Evolutionary conservation across 2,888 invertebrate species (phyloP).

Genomic region (Heteromyza rotundicornis): DNA sequence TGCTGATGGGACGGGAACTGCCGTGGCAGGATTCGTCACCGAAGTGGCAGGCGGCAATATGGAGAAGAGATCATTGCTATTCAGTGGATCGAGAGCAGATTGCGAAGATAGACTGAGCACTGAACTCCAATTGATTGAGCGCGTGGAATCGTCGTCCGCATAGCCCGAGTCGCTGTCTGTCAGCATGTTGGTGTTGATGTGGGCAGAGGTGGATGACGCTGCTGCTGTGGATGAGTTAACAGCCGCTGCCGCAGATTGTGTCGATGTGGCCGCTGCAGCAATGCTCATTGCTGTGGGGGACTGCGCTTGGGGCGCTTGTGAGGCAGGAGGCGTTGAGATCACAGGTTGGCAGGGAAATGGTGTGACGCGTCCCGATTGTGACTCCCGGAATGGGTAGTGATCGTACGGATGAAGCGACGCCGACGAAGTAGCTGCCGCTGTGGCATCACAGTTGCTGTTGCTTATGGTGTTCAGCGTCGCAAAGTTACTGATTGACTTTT

Average conservation of each 20-base stretch:
- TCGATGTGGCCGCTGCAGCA: constrained; percentile 18
- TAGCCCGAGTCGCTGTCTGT: constrained; percentile 74
- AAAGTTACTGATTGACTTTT: constrained; percentile 19
- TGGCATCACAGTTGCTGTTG: constrained; percentile 45
- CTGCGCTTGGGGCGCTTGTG: background rate
- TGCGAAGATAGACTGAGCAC: constrained; percentile 86
- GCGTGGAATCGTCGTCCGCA: constrained; percentile 76
- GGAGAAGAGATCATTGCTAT: constrained; percentile 76
- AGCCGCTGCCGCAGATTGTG: constrained; percentile 20
- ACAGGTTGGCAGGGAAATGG: constrained; percentile 67
- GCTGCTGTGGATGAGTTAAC: constrained; percentile 12
- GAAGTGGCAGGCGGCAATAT: constrained; percentile 53
- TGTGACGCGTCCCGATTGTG: constrained; percentile 70
- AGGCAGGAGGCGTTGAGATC: constrained; percentile 28
- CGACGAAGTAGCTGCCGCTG: constrained; percentile 32
- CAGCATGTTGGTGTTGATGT: constrained; percentile 13
- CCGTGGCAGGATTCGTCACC: constrained; percentile 48
- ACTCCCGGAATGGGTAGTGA: constrained; percentile 61
- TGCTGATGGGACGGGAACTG: constrained; percentile 43
- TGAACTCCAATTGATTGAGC: constrained; percentile 90
- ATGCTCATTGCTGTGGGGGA: constrained; percentile 10
- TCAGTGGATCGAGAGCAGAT: constrained; percentile 81
- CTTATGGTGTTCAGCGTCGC: constrained; percentile 26
- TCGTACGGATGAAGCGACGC: constrained; percentile 60
- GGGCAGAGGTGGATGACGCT: background rate